phyloP scores from a whole-genome alignment of 2,113 vertebrate species.

The Lampris megalopsis region DNA sequence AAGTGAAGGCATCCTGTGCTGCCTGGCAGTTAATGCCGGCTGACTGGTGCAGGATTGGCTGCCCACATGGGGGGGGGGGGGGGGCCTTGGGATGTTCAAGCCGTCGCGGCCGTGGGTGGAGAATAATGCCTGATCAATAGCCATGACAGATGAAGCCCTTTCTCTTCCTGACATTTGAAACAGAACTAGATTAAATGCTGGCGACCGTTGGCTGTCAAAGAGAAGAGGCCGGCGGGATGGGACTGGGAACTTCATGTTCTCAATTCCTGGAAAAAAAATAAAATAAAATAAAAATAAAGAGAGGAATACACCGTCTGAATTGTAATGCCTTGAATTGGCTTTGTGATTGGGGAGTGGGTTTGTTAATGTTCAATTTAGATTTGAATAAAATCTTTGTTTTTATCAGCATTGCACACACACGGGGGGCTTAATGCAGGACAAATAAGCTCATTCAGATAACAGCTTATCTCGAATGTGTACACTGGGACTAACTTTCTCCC shows the following conservation, averaged over 20 bases:
- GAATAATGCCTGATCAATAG: slow-evolving; percentile 71
- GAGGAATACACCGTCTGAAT: slow-evolving; percentile 30
- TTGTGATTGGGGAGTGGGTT: slow-evolving; percentile 17
- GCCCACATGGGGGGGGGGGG: background rate
- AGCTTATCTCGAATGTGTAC: background rate
- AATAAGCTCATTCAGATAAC: slow-evolving; percentile 11
- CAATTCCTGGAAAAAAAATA: slow-evolving; percentile 8
- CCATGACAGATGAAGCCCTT: slow-evolving; percentile 74
- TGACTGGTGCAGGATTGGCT: slow-evolving; percentile 50
- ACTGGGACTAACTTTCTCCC: background rate
- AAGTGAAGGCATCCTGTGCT: slow-evolving; percentile 52
- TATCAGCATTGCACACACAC: background rate
- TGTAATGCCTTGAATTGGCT: slow-evolving; percentile 38
- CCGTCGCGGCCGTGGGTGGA: slow-evolving; percentile 12
- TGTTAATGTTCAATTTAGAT: slow-evolving; percentile 32
- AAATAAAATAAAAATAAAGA: background rate
- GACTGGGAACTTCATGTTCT: slow-evolving; percentile 41
- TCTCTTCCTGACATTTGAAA: slow-evolving; percentile 78
- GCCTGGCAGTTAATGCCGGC: slow-evolving; percentile 52
- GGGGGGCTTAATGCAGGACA: slow-evolving; percentile 3
- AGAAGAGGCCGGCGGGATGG: slow-evolving; percentile 37
- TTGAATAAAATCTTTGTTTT: slow-evolving; percentile 18
- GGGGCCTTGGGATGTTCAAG: slow-evolving; percentile 55
- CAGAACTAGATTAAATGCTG: slow-evolving; percentile 73
- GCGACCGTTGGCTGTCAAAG: slow-evolving; percentile 57